Conservation (phyloP, 2,888 invertebrate genomes). For the Glaucopsyche alexis region DNA sequence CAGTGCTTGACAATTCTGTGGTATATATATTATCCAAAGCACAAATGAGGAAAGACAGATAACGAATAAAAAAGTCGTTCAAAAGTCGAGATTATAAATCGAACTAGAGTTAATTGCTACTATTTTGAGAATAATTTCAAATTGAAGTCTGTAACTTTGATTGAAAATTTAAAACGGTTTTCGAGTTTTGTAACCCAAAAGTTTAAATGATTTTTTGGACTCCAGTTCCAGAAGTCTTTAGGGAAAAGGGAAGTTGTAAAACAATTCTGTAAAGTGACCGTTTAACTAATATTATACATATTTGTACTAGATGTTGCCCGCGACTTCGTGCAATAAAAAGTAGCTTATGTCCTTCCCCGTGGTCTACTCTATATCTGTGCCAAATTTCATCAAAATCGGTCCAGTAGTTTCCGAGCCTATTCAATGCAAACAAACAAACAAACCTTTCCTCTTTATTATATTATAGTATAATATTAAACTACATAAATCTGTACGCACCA, state of each 20-base stretch:
- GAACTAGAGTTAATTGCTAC: background rate
- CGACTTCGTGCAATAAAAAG: too few species aligned
- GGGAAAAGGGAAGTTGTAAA: background rate
- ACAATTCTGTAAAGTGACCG: background rate
- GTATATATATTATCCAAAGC: too few species aligned
- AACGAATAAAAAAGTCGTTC: background rate
- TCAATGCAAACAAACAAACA: too few species aligned
- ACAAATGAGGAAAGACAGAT: too few species aligned
- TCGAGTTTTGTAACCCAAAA: background rate
- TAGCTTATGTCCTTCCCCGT: too few species aligned
- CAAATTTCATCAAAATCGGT: too few species aligned
- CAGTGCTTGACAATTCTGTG: too few species aligned
- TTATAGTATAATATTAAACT: too few species aligned
- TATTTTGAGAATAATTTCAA: constrained; percentile 1
- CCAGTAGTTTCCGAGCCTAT: too few species aligned
- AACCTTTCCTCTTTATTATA: too few species aligned
- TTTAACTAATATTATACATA: background rate
- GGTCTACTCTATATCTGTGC: too few species aligned
- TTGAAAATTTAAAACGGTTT: background rate
- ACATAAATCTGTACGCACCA: background rate
- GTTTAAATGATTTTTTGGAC: constrained; percentile 4
- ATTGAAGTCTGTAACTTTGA: background rate
- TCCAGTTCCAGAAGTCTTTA: background rate
- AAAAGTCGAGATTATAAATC: background rate
- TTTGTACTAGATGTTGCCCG: too few species aligned